Conservation (phyloP, 2,113 vertebrate species). For the Hepsetus odoe region DNA sequence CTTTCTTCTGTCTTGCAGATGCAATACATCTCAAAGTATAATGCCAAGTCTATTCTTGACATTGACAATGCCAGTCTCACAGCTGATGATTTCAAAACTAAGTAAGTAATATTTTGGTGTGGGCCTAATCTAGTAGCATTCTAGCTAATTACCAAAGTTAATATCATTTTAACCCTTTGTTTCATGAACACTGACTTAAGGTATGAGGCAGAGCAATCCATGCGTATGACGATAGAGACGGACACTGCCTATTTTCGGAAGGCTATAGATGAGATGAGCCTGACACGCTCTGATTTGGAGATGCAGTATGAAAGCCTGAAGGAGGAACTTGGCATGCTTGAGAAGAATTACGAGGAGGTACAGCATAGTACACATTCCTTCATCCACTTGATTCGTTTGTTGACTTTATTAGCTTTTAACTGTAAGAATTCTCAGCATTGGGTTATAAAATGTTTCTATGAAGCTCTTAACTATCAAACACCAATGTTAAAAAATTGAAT, state of each 20-base stretch:
- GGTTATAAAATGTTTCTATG: background rate
- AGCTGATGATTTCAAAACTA: constrained; percentile 86
- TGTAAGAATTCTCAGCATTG: background rate
- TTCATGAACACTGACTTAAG: constrained; percentile 47
- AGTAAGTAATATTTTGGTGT: constrained; percentile 73
- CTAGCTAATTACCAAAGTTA: background rate
- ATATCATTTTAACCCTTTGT: background rate
- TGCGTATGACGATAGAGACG: constrained; percentile 64
- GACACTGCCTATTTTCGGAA: constrained; percentile 65
- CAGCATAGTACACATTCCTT: background rate
- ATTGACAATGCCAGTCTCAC: constrained; percentile 86
- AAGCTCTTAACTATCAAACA: background rate
- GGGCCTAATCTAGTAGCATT: background rate
- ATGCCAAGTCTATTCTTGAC: constrained; percentile 75
- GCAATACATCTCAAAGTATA: constrained; percentile 66
- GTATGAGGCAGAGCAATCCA: constrained; percentile 68
- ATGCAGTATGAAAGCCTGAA: constrained; percentile 66
- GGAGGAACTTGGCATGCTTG: constrained; percentile 68
- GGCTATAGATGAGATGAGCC: constrained; percentile 67
- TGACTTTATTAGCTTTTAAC: background rate
- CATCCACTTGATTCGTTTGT: background rate
- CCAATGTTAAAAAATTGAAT: background rate
- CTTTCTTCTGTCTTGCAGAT: constrained; percentile 64
- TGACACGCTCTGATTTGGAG: constrained; percentile 69
- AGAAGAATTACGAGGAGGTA: constrained; percentile 76